Evolutionary conservation across 2,797 vertebrate species (phyloP).

Genomic region (Myotis findleyi): DNA sequence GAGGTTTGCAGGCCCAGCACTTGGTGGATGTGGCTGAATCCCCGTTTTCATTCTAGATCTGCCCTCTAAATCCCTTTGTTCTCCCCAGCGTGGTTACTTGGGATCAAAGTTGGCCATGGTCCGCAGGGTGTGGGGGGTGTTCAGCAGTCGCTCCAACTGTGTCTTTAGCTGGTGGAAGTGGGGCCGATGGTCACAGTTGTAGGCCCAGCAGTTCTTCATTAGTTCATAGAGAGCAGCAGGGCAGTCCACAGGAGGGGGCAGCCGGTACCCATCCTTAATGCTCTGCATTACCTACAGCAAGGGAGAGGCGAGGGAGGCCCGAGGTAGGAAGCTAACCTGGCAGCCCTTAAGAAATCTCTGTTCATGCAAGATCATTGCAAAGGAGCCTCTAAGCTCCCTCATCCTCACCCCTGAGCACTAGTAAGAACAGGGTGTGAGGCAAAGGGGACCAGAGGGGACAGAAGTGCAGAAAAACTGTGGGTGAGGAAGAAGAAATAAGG

Average conservation of each 20-base stretch:
- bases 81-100: conserved; percentile 80
- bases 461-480: background rate
- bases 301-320: background rate
- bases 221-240: conserved; percentile 95
- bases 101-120: conserved; percentile 89
- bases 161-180: conserved; percentile 92
- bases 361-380: background rate
- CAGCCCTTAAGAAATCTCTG: background rate
- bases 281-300: conserved; percentile 95
- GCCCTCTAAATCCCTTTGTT: background rate
- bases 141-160: conserved; percentile 87
- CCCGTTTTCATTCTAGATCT: background rate
- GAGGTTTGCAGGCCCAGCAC: background rate
- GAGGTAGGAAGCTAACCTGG: background rate
- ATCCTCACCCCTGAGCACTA: background rate
- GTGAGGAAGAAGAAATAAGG: background rate
- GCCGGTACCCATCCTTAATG: conserved; percentile 95
- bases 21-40: background rate
- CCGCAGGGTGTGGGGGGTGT: conserved; percentile 87
- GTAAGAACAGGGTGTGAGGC: background rate
- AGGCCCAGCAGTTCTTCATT: conserved; percentile 98
- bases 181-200: conserved; percentile 91
- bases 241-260: conserved; percentile 95
- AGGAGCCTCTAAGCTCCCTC: background rate
- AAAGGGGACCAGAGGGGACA: background rate